Base-by-base conservation (phyloP, 2,888 invertebrate genomes). In the Lepetodrilus schrolli region DNA sequence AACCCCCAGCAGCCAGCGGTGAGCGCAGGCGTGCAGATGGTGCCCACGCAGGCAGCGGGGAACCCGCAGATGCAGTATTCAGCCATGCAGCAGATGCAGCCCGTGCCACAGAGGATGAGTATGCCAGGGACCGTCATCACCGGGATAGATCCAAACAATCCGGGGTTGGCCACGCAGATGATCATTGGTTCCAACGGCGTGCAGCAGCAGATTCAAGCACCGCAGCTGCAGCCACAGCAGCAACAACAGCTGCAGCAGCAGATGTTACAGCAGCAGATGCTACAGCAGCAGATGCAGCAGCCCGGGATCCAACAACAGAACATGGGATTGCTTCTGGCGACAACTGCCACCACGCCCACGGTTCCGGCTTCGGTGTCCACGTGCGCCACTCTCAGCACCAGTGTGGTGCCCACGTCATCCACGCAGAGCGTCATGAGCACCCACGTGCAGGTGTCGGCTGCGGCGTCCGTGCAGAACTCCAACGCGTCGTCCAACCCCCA, bases 321-420 rank as follows among this genome's bases (percentile, higher is more conserved):
- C 36, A 38, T 74, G 66, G 80, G 81, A 23, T 73, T 82, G 21
- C 72, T 83, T 72, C 79, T 84, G 72, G 75, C 84, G 7, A 80
- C 81, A 7, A 73, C 80, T n/a, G 76, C 71, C 4, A 30, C 70
- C 0, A 36, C 47, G n/a, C 70, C 65, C 4, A 48, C 47, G 10
- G 50, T 49, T n/a, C 34, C 38, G 3, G 17, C 47, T 26, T 37
- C 58, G 3, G 36, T 70, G 17, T 70, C 71, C 66, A 70, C 10
- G 20, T 58, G 81, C 13, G 78, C 81, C 1, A 70, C 78, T 7
- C 78, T 80, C 8, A 80, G 73, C 48, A 81, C 80, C 5, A 78
- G 74, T 71, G 78, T 82, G 5, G 81, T 83, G 5, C 80, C 81
- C 43, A 34, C 69, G 38, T 51, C 75, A 7, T 51, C 82, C n/a